Conservation (phyloP, 2,797 vertebrate species). For the Leontocebus nigricollis region DNA sequence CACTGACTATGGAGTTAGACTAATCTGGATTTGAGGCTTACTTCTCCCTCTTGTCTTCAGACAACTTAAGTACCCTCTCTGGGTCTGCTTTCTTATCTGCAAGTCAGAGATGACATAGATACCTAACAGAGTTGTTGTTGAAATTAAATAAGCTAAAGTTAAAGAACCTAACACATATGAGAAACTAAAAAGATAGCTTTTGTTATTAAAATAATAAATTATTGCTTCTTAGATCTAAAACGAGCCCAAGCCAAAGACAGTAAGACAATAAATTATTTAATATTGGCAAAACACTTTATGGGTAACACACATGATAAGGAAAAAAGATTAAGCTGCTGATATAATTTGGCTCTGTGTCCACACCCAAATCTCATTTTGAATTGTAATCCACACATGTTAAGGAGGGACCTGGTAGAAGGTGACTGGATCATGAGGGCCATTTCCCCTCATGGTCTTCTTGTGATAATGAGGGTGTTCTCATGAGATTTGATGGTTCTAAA, state of each 20-base stretch:
- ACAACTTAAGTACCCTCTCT: not conserved
- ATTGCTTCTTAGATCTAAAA: constrained; percentile 10
- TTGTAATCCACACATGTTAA: too few relatives aligned
- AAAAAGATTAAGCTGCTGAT: not conserved
- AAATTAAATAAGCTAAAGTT: constrained; percentile 35
- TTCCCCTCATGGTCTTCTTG: too few relatives aligned
- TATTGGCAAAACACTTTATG: not conserved
- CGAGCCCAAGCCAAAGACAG: not conserved
- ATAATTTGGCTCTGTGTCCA: too few relatives aligned
- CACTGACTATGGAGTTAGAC: not conserved
- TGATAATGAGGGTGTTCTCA: too few relatives aligned
- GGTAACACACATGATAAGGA: not conserved
- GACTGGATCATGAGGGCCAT: too few relatives aligned
- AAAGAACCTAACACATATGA: not conserved
- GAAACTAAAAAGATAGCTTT: constrained; percentile 13
- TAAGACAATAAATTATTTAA: constrained; percentile 29
- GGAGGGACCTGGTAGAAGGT: too few relatives aligned
- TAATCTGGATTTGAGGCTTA: constrained; percentile 9
- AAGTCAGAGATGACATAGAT: not conserved
- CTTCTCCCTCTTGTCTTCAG: not conserved
- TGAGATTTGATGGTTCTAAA: too few relatives aligned
- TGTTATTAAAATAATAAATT: constrained; percentile 49
- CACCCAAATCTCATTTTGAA: too few relatives aligned
- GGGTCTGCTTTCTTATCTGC: not conserved
- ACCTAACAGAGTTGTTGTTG: not conserved